Evolutionary conservation across 2,797 vertebrate genomes (phyloP).

Genomic region (Etheostoma nigrum): DNA sequence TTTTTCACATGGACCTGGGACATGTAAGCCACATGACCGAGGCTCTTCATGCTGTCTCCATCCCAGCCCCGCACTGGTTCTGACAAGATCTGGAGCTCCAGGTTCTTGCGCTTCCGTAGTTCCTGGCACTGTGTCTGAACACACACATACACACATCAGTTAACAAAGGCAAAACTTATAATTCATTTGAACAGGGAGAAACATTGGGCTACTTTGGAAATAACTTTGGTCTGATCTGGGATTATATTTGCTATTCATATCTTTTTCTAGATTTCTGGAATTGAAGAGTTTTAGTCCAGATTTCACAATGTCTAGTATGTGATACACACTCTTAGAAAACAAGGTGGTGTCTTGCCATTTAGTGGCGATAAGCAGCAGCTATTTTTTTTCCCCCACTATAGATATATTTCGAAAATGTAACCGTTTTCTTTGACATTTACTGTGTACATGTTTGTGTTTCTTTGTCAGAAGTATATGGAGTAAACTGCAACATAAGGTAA

Average conservation of each 20-base stretch:
- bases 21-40: conserved; percentile 93
- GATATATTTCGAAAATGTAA: background rate
- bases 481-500: conserved; percentile 9
- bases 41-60: conserved; percentile 94
- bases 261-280: background rate
- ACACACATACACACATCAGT: conserved; percentile 1
- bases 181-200: background rate
- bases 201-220: background rate
- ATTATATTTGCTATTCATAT: background rate
- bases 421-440: accelerated
- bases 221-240: background rate
- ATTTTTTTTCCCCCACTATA: background rate
- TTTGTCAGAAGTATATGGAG: conserved; percentile 1
- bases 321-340: background rate
- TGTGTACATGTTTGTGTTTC: background rate
- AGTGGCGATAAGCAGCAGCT: background rate
- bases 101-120: conserved; percentile 93
- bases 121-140: conserved; percentile 93
- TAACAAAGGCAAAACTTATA: background rate
- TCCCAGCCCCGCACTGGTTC: conserved; percentile 96
- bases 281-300: background rate
- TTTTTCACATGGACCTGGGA: conserved; percentile 93
- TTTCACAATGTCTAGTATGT: background rate
- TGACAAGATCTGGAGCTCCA: conserved; percentile 96
- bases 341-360: background rate